Conservation (phyloP, 2,113 vertebrate species). For the Myiozetetes cayanensis region DNA sequence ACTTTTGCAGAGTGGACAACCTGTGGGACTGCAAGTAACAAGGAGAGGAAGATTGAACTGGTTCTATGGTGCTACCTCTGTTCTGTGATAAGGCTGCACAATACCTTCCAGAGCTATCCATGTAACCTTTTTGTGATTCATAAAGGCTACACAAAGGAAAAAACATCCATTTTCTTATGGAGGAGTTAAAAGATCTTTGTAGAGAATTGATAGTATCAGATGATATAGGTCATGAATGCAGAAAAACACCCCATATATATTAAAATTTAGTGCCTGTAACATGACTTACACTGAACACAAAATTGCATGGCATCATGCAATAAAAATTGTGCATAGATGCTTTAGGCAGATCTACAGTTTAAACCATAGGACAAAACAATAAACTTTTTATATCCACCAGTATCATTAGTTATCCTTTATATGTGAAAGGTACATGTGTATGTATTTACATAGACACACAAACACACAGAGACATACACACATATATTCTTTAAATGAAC, state of each 20-base stretch:
- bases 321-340: background rate
- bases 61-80: background rate
- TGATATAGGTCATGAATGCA: background rate
- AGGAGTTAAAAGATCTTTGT: background rate
- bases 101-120: background rate
- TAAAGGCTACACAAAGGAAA: background rate
- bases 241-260: fast-evolving
- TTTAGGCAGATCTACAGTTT: background rate
- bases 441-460: background rate
- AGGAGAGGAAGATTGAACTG: background rate
- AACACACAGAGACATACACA: background rate
- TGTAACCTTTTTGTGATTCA: background rate
- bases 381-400: background rate
- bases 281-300: background rate
- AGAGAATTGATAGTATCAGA: background rate
- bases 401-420: background rate
- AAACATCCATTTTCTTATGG: background rate
- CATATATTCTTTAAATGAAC: background rate
- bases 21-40: background rate
- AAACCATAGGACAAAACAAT: background rate
- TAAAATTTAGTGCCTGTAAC: background rate
- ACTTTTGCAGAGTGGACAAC: background rate
- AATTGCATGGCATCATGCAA: background rate
- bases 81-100: background rate
- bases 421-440: background rate